Percentiles rank a stretch among this genome's conserved stretches.
Conservation (phyloP, 2,888 invertebrate species). For the Eupeodes latifasciatus region DNA sequence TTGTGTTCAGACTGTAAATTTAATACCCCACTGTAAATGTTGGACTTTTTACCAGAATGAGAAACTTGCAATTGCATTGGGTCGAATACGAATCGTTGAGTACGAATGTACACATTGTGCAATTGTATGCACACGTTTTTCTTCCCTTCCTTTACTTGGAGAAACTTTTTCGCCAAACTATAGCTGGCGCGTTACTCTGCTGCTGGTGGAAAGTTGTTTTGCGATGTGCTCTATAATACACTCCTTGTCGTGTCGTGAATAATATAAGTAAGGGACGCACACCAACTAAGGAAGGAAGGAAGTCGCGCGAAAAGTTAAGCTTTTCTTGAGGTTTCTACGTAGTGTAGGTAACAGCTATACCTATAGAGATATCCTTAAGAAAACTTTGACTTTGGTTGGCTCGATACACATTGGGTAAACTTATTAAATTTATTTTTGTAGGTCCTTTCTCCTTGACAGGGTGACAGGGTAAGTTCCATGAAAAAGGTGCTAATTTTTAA, state of each 20-base stretch:
- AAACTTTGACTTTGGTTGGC: constrained; percentile 14
- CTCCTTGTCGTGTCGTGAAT: background rate
- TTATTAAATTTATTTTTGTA: background rate
- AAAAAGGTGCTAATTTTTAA: background rate
- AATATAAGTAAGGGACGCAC: background rate
- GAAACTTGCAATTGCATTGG: constrained; percentile 31
- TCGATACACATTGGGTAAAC: background rate
- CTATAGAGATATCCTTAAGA: background rate
- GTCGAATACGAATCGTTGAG: background rate
- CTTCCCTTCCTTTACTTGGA: background rate
- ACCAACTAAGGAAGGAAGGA: constrained; percentile 29
- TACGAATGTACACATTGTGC: background rate
- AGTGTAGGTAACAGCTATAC: too few species aligned
- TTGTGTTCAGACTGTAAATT: background rate
- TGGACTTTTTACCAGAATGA: background rate
- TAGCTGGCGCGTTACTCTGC: constrained; percentile 5
- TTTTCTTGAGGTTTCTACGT: constrained; percentile 11
- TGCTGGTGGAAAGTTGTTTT: background rate
- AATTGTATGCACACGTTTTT: constrained; percentile 28
- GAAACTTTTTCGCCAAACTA: constrained; percentile 25
- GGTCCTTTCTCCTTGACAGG: background rate
- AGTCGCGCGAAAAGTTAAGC: constrained; percentile 42
- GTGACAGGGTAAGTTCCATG: background rate
- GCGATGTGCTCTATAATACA: background rate
- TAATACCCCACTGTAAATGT: background rate